These are phyloP conservation scores for Caenorhabditis sp. DNA, from an alignment of 2,888 invertebrate species.

Conservation along the genomic window DNA sequence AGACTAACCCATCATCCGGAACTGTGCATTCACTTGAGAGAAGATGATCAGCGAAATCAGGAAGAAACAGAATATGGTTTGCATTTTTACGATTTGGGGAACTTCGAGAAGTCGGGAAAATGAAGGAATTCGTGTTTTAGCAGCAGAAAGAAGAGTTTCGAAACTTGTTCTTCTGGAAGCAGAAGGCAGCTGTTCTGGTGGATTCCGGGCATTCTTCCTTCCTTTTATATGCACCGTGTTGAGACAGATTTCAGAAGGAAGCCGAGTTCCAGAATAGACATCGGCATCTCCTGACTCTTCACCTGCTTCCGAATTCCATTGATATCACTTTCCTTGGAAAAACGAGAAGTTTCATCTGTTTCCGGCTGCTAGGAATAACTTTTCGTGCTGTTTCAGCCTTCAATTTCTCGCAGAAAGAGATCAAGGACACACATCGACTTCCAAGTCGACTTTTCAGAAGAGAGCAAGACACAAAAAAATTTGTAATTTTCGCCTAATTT, in stretches of 20 bases:
- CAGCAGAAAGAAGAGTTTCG: not conserved
- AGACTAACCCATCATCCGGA: not conserved
- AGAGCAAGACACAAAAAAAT: not conserved
- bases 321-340: not conserved
- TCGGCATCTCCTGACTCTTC: not conserved
- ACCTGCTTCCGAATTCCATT: not conserved
- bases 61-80: not conserved
- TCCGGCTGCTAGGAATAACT: conserved; percentile 1
- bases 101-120: not conserved
- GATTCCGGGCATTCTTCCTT: not conserved
- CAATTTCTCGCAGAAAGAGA: not conserved
- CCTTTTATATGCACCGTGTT: not conserved
- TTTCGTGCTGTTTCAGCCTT: not conserved
- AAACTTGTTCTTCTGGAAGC: not conserved
- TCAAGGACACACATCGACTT: not conserved
- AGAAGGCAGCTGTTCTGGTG: not conserved
- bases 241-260: not conserved
- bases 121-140: too few species aligned
- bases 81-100: not conserved
- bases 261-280: not conserved
- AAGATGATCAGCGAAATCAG: not conserved
- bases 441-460: too few species aligned
- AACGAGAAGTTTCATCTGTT: not conserved
- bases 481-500: conserved; percentile 18
- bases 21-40: not conserved